Percentiles rank a stretch among this genome's conserved stretches.
Conservation (phyloP, 1,140 invertebrate species). For the Ptiloglossa arizonensis region DNA sequence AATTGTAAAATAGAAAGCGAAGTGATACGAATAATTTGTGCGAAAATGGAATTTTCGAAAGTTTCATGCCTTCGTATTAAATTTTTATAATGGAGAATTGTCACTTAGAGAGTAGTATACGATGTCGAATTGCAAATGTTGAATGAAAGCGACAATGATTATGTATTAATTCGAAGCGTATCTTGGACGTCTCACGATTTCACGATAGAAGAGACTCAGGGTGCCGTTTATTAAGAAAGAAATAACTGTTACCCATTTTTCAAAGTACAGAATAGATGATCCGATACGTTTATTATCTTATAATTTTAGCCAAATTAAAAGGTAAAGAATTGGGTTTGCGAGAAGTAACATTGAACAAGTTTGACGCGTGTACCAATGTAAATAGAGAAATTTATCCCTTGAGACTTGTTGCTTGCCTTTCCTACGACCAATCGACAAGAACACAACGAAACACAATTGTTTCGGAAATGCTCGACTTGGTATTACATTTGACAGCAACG, state of each 20-base stretch:
- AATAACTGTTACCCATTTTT: background rate
- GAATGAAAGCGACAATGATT: constrained; percentile 14
- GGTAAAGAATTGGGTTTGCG: background rate
- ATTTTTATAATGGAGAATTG: constrained; percentile 39
- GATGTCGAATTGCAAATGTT: background rate
- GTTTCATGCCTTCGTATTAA: constrained; percentile 54
- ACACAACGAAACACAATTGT: constrained; percentile 35
- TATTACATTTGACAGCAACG: too few species aligned
- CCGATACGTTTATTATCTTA: too few species aligned
- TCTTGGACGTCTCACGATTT: background rate
- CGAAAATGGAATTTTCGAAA: constrained; percentile 43
- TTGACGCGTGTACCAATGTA: constrained; percentile 25
- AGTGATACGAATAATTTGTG: constrained; percentile 42
- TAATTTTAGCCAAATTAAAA: background rate
- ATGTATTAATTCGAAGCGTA: constrained; percentile 43
- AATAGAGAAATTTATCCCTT: constrained; percentile 38
- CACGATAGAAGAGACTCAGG: constrained; percentile 7
- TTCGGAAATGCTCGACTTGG: too few species aligned
- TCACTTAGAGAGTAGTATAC: background rate
- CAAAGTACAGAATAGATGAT: constrained; percentile 17
- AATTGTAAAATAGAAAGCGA: constrained; percentile 18
- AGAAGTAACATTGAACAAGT: constrained; percentile 18
- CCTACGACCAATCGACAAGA: constrained; percentile 44
- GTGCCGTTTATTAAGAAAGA: background rate
- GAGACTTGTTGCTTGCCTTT: constrained; percentile 10